Evolutionary conservation across 2,797 vertebrate species (phyloP).

Genomic region (Chiroxiphia lanceolata): DNA sequence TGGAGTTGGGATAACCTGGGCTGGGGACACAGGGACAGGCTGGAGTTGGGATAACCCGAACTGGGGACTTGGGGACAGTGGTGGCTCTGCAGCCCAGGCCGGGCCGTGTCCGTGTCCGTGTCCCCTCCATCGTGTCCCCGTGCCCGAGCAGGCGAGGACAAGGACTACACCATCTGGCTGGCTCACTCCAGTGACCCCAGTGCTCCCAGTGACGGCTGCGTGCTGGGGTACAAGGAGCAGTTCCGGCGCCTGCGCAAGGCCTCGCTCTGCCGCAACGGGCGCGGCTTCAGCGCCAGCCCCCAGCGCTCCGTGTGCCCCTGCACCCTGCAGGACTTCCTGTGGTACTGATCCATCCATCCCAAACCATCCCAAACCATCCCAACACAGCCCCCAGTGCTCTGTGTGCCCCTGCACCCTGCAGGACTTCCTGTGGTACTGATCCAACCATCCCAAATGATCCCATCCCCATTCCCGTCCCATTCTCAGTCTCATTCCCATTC

Average conservation of each 20-base stretch:
- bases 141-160: constrained; percentile 75
- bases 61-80: neutral
- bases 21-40: neutral
- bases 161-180: constrained; percentile 91
- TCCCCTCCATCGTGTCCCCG: neutral
- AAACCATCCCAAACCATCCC: too few relatives aligned
- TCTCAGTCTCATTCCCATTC: too few relatives aligned
- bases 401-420: too few relatives aligned
- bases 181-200: constrained; percentile 91
- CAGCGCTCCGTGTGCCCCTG: constrained; percentile 84
- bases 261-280: constrained; percentile 90
- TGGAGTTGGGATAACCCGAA: neutral
- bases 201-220: constrained; percentile 87
- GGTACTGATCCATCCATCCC: constrained; percentile 73
- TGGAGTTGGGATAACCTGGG: neutral
- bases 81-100: neutral
- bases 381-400: too few relatives aligned
- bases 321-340: constrained; percentile 92
- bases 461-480: too few relatives aligned
- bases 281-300: constrained; percentile 82
- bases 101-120: neutral
- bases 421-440: too few relatives aligned
- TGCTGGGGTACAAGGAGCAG: constrained; percentile 92
- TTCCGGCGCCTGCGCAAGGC: constrained; percentile 89
- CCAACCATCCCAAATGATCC: neutral